Base-by-base conservation (phyloP, 1,140 invertebrate genomes). In the Helicoverpa armigera region DNA sequence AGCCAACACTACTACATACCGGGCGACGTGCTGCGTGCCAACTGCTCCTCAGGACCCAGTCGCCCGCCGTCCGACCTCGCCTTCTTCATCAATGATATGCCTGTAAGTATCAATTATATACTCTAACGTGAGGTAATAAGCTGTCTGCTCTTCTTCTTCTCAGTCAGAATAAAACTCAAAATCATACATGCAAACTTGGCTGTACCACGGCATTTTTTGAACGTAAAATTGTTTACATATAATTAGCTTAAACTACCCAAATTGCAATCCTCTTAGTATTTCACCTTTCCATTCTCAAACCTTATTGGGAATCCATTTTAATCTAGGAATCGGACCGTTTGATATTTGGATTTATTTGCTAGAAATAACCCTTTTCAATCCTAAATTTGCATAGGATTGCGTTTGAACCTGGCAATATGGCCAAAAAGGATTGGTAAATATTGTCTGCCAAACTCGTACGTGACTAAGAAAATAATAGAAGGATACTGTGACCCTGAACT, bases 1-100 rank as follows among this genome's bases (percentile, higher is more conserved):
- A 97, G 97, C 83, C 96, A 96, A 81, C 96, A 96, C 79, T 96
- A 96, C 87, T 98, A 98, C 92, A 96, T 97, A 85, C 96, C 96
- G 7, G 97, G 97, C 3, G 97, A 98, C 87, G 92, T 96, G 35
- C 95, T 98, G 48, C 93, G 96, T 86, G 97, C 97, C 51, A 97
- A 97, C 90, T 98, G 98, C 92, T 97, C 96, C 70, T 96, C 97
- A n/a, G 96, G 96, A 35, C 95, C 96, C 2, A 97, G 97, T n/a
- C 94, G 96, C 73, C 97, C 97, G 10, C 95, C 96, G 10, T 95
- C 96, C 43, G 95, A 96, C 58, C 93, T 98, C 58, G 96, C 96
- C 53, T 98, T 98, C 95, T 96, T 96, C 86, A 96, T 98, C 85
- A 98, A 98, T 88, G 96, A 96, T 85, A 94, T 96, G 85, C 96